phyloP scores from a whole-genome alignment of 2,113 vertebrate genomes.

The Lasiurus borealis region DNA sequence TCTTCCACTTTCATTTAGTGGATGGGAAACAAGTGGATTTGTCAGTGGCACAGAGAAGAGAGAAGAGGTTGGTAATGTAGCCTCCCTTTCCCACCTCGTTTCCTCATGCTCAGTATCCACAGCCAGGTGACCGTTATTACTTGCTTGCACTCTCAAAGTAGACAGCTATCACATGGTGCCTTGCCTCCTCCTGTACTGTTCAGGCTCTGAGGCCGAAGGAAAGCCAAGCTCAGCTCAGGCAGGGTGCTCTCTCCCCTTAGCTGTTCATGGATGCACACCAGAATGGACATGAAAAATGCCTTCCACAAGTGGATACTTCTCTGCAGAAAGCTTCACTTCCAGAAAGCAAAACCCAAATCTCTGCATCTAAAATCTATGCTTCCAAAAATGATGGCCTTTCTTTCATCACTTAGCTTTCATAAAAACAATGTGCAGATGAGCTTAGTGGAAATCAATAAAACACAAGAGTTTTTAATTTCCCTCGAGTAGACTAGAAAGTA shows the following conservation, averaged over 20 bases:
- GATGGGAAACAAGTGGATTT: background rate
- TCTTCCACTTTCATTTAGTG: background rate
- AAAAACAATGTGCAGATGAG: constrained; percentile 62
- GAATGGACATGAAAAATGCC: background rate
- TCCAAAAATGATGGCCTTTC: constrained; percentile 44
- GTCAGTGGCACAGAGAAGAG: background rate
- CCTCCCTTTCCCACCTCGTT: background rate
- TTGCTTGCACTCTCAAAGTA: background rate
- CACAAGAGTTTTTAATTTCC: constrained; percentile 73
- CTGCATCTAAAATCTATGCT: constrained; percentile 51
- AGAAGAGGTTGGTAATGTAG: background rate
- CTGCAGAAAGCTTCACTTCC: constrained; percentile 30
- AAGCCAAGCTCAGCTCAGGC: background rate
- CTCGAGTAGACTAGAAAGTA: constrained; percentile 38
- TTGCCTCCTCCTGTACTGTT: background rate
- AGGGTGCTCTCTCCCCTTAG: background rate
- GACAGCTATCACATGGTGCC: background rate
- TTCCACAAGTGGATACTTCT: background rate
- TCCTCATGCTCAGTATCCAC: background rate
- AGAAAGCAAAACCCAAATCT: constrained; percentile 42
- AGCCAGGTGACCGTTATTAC: background rate
- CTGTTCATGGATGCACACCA: background rate
- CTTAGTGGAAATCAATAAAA: constrained; percentile 73
- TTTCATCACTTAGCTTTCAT: constrained; percentile 52
- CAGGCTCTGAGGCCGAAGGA: background rate